These are phyloP conservation scores for Ectropis crepuscularia DNA, from an alignment of 2,888 invertebrate genomes.

Conservation along the genomic window DNA sequence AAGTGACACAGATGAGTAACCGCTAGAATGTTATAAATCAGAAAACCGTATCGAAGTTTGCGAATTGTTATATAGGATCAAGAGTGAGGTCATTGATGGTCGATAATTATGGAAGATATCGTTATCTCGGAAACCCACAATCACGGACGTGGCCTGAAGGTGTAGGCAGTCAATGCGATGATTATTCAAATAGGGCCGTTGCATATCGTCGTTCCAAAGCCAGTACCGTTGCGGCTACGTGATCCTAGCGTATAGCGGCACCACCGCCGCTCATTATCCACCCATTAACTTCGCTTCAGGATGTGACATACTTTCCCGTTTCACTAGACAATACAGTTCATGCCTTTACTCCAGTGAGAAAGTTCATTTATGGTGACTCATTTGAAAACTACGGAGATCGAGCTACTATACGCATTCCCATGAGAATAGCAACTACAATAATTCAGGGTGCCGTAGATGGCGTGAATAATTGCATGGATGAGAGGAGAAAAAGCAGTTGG, in stretches of 20 bases:
- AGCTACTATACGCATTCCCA: conserved; percentile 53
- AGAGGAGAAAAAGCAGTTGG: conserved; percentile 71
- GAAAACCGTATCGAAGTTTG: conserved; percentile 10
- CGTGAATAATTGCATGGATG: conserved; percentile 71
- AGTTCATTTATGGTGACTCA: conserved; percentile 35
- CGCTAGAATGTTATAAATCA: conserved; percentile 23
- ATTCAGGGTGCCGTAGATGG: conserved; percentile 73
- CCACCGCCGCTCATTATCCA: conserved; percentile 64
- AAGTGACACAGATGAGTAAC: conserved; percentile 12
- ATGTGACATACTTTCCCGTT: conserved; percentile 70
- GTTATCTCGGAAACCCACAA: conserved; percentile 54
- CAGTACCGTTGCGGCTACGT: conserved; percentile 76
- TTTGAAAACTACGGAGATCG: conserved; percentile 31
- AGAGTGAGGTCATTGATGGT: conserved; percentile 26
- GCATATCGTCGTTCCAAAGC: conserved; percentile 49
- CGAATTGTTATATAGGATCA: conserved; percentile 19
- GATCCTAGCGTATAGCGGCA: conserved; percentile 72
- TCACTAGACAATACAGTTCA: conserved; percentile 49
- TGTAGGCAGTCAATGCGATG: conserved; percentile 54
- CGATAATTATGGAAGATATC: conserved; percentile 43
- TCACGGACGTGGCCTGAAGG: conserved; percentile 51
- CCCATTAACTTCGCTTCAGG: conserved; percentile 69
- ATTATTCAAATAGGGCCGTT: conserved; percentile 75
- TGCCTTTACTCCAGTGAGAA: conserved; percentile 47
- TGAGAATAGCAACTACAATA: conserved; percentile 58